Base-by-base conservation (phyloP, 2,113 vertebrate genomes). In the Labeo rohita region DNA sequence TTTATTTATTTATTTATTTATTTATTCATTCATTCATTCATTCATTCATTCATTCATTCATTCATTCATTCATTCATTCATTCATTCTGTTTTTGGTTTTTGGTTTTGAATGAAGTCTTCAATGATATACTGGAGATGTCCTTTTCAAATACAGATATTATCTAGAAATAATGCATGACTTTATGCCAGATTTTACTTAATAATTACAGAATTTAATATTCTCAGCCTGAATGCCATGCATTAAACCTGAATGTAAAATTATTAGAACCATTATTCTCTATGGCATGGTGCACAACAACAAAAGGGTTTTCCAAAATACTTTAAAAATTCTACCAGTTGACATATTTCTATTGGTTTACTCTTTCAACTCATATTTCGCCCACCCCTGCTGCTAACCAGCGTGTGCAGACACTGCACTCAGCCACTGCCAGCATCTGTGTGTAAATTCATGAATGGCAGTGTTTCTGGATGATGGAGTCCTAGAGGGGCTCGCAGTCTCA, bases 401-500 rank as follows among this genome's bases (percentile, higher is more conserved):
- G 7, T 49, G 45, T 74, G 45, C 72, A 73, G 18, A 73, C 70
- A n/a, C 8, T 3, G 9, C 39, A 45, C 70, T 2, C 39, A 47
- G 21, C 21, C 11, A 45, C 43, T 49, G 43, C 21, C 5, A 74
- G 12, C 72, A 74, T 21, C 72, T 28, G 28, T 49, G 45, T 74
- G 72, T 49, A 49, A 49, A 49, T 13, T n/a, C 72, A 23, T 23
- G 72, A 74, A 49, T 49, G 45, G 8, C 13, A 23, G 43, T 49
- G 72, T 23, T 45, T 74, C 47, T 3, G 6, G 45, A 74, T 23
- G 72, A 74, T 49, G 72, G 72, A 10, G 72, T 74, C 43, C 72
- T 49, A 5, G 39, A 45, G 39, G 65, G 65, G 39, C 4, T 72
- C 18, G 7, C 70, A 6, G 68, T 43, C 36, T 72, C 88, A 92